These are phyloP conservation scores for Psammodynastes pulverulentus DNA, from an alignment of 2,113 vertebrate genomes.

Conservation along the genomic window DNA sequence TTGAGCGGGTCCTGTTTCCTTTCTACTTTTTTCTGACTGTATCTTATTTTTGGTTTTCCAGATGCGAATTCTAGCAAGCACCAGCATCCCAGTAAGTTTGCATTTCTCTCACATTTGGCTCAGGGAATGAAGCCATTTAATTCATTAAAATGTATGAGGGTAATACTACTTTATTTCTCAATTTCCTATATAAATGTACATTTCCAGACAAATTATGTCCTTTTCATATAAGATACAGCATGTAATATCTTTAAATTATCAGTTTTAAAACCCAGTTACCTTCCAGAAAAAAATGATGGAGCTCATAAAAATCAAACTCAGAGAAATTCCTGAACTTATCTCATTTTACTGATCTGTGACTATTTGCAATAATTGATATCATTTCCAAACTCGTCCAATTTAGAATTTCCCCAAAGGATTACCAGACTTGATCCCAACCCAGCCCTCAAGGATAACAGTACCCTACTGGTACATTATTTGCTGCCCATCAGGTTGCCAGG, in stretches of 20 bases:
- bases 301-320: neutral
- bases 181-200: neutral
- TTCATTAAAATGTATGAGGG: neutral
- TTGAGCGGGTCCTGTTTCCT: neutral
- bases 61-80: constrained; percentile 65
- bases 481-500: neutral
- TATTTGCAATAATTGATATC: neutral
- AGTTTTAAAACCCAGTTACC: neutral
- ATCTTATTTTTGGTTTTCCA: constrained; percentile 38
- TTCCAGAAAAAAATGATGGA: neutral
- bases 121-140: neutral
- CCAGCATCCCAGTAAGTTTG: constrained; percentile 61
- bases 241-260: neutral
- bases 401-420: neutral
- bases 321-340: neutral
- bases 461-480: neutral
- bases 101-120: neutral
- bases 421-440: neutral
- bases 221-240: neutral
- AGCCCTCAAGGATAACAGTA: neutral
- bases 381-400: constrained; percentile 2
- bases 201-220: neutral
- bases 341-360: neutral
- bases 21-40: neutral
- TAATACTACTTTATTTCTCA: constrained; percentile 13